These are phyloP conservation scores for Atherinomorus stipes DNA, from an alignment of 2,113 vertebrate species.

Conservation along the genomic window DNA sequence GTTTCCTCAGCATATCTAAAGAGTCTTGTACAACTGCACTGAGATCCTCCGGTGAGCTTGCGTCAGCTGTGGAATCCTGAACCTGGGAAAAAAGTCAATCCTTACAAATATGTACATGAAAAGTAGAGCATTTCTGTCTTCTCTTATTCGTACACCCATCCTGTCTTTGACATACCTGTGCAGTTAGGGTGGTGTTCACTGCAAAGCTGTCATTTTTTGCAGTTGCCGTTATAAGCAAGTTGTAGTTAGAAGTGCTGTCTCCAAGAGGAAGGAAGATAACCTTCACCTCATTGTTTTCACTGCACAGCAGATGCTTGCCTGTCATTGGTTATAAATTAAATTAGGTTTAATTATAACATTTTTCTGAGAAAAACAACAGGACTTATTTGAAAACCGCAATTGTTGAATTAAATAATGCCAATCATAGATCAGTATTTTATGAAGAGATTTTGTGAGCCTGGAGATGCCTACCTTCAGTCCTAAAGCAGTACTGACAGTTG, in stretches of 20 bases:
- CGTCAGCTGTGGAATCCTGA: slow-evolving; percentile 26
- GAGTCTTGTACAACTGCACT: slow-evolving; percentile 71
- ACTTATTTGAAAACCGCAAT: background rate
- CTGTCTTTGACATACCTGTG: slow-evolving; percentile 64
- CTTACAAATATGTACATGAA: background rate
- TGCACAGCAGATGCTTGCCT: slow-evolving; percentile 87
- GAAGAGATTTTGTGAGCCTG: background rate
- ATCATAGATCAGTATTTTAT: background rate
- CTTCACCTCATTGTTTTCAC: slow-evolving; percentile 61
- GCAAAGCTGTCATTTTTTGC: slow-evolving; percentile 70
- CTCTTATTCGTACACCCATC: background rate
- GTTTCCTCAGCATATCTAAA: slow-evolving; percentile 62
- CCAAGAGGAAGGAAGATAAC: slow-evolving; percentile 88
- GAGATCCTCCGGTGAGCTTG: slow-evolving; percentile 65
- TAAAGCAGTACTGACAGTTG: slow-evolving; percentile 87
- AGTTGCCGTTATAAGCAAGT: slow-evolving; percentile 77
- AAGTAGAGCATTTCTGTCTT: background rate
- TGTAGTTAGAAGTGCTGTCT: slow-evolving; percentile 73
- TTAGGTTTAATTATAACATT: background rate
- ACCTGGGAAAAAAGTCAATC: slow-evolving; percentile 76
- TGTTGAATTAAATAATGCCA: background rate
- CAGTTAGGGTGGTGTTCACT: slow-evolving; percentile 39
- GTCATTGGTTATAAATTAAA: slow-evolving; percentile 14
- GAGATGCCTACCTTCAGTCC: slow-evolving; percentile 60
- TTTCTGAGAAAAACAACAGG: background rate